These are phyloP conservation scores for Tadarida brasiliensis DNA, from an alignment of 2,797 vertebrate species.

Conservation along the genomic window DNA sequence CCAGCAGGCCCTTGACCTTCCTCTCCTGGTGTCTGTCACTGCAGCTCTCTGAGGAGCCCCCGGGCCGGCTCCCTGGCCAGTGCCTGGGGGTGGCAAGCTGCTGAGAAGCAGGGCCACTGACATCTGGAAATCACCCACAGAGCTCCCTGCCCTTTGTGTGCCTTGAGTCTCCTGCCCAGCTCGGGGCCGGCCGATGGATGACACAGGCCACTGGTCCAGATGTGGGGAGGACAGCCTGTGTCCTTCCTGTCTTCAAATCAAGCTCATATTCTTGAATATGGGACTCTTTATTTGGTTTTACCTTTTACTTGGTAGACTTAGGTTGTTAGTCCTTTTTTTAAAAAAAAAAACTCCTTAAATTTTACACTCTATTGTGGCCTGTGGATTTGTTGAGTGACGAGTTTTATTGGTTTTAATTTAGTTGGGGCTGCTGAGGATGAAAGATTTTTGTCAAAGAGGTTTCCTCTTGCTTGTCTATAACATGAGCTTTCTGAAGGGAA, in stretches of 20 bases:
- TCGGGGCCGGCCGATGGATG: fast-evolving
- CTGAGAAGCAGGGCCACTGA: neutral
- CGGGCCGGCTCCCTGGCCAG: neutral
- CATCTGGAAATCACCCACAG: neutral
- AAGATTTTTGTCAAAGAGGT: neutral
- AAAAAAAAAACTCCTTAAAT: neutral
- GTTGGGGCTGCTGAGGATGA: neutral
- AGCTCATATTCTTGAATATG: neutral
- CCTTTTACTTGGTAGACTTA: neutral
- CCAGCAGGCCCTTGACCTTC: neutral
- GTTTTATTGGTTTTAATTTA: neutral
- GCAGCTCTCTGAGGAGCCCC: neutral
- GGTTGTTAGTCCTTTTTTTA: neutral
- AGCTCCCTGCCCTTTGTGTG: neutral
- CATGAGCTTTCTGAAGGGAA: neutral
- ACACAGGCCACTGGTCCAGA: neutral
- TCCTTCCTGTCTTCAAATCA: neutral
- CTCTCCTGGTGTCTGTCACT: neutral
- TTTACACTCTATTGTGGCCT: neutral
- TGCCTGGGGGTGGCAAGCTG: neutral
- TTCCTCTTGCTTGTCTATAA: no score
- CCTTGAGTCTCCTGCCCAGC: neutral
- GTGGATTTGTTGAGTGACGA: neutral
- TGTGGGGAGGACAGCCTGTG: neutral
- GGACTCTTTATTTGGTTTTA: neutral